Evolutionary conservation across 2,888 invertebrate species (phyloP), one percentile per base, ranked within the genome.

Genomic region (Leptopilina myrica): DNA sequence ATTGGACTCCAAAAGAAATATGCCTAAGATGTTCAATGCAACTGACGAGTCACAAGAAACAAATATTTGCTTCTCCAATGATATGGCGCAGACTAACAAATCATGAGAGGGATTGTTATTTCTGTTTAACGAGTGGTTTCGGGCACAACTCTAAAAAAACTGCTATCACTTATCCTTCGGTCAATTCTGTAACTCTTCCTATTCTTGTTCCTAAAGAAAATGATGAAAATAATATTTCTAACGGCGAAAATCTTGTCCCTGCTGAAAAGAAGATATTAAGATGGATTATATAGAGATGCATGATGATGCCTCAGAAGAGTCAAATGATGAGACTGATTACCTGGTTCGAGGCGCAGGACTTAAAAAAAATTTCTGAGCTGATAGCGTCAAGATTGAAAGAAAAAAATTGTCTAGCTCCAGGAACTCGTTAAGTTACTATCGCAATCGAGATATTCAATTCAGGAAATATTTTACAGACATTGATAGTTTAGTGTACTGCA

Each of bases 331-430:
- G 9, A 46, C 46, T 43, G 15, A 66, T 43, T 15, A 66, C 43
- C 40, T 66, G 9, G n/a, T 66, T 3, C 66, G 40, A n/a, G 40
- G 43, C n/a, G 40, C 62, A 62, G 62, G 62, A 62, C 62, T 62
- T 62, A 8, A 62, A 62, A 62, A 20, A 62, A 20, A 7, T 62
- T 62, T 62, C 62, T 20, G 62, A 62, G 20, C 20, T 62, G 20
- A 7, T 62, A 62, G 6, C 62, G 62, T 62, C 62, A 62, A 62
- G 62, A 20, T 62, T 62, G 20, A 62, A 62, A 62, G 62, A 62
- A 20, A 20, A 62, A 62, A 62, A 62, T 20, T 62, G 62, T 20
- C 62, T 62, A 62, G 62, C 62, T 62, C 62, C 62, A 62, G 62
- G 62, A 20, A 62, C 62, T 62, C 1, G 20, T 8, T 62, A 62